Conservation (phyloP, 2,797 vertebrate species). For the Balearica regulorum region DNA sequence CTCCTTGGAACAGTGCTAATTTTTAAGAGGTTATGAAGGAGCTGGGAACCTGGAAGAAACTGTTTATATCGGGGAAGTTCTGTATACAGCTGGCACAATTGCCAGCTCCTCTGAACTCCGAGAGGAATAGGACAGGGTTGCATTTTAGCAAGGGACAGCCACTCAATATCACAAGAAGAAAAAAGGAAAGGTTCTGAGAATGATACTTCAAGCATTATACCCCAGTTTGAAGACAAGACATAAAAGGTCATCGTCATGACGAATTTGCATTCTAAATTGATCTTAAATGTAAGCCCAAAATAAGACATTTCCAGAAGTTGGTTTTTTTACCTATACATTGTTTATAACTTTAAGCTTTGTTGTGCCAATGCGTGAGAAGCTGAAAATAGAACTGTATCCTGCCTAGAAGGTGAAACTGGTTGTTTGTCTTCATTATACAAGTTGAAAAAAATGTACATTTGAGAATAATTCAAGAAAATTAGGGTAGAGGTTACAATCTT, state of each 20-base stretch:
- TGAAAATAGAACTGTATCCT: not conserved
- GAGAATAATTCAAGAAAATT: not conserved
- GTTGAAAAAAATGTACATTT: not conserved
- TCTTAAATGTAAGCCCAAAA: not conserved
- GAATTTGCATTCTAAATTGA: not conserved
- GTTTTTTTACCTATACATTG: not conserved
- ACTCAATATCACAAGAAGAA: not conserved
- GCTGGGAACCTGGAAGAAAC: slow-evolving; percentile 1
- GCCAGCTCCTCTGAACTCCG: not conserved
- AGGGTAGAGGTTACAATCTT: not conserved
- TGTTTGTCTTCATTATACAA: not conserved
- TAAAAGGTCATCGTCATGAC: not conserved
- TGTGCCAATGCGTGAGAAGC: not conserved
- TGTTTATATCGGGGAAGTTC: not conserved
- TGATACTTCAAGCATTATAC: not conserved
- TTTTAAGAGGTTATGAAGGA: slow-evolving; percentile 45
- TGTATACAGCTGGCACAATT: not conserved
- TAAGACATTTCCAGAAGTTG: not conserved
- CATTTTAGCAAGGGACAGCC: not conserved
- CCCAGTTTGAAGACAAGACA: not conserved
- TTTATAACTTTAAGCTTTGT: not conserved
- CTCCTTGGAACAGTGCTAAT: not conserved
- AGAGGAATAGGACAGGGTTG: not conserved
- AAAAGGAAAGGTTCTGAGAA: not conserved
- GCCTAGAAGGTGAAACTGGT: not conserved